Evolutionary conservation across 2,113 vertebrate genomes (phyloP), one percentile per base, ranked within the genome.

Genomic region (Tachuris rubrigastra): DNA sequence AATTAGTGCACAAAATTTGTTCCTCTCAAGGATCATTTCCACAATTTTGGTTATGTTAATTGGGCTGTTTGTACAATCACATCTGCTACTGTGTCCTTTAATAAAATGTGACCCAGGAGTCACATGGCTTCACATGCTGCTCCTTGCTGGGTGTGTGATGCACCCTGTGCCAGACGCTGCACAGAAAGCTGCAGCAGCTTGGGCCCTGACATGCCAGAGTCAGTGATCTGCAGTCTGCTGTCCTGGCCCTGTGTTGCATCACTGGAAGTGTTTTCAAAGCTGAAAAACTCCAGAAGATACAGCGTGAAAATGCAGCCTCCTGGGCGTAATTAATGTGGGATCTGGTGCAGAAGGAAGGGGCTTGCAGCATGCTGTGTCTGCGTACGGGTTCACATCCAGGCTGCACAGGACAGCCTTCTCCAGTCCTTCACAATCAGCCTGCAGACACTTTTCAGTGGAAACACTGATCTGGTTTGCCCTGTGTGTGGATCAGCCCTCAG

Each of bases 351-450:
- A 11, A 46, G 68, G 91, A 53, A 44, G 50, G 27, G 30, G 17
- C 19, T 44, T 37, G 10, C 8, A 7, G 46, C 20, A 2, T 0
- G 0, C 8, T n/a, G 41, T 10, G 2, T 3, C 28, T 58, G 65
- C 0, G 0, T 39, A 10, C 0, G 5, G 24, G 17, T 62, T 73
- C 59, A 30, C 1, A 3, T 18, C 37, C 52, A 18, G 59, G n/a
- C 52, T 82, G 69, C 20, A 2, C 66, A 50, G 56, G 23, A 17
- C 2, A 4, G 33, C 41, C 41, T 37, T 74, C 55, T 46, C 19
- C 68, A 39, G 68, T 4, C 49, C n/a, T 46, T 66, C 63, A 28
- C 21, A 46, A 18, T 2, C 37, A 25, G 3, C 14, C 42, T 44
- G 63, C 63, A n/a, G 66, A 5, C 22, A 3, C 49, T 31, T 52